Base-by-base conservation (phyloP, 2,113 vertebrate species). In the Chauna torquata region DNA sequence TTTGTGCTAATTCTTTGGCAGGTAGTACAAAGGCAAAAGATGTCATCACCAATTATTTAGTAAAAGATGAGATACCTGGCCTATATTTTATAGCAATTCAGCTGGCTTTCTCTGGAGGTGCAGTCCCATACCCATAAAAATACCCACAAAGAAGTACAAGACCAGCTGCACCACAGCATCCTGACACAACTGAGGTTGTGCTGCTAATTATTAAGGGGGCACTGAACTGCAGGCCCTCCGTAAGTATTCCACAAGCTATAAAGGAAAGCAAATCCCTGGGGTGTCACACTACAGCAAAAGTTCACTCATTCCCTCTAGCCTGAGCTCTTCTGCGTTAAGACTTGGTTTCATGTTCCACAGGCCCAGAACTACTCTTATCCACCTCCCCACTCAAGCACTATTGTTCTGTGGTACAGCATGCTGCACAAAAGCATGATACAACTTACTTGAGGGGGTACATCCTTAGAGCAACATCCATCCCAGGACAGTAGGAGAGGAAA, bases 381-480 rank as follows among this genome's bases (percentile, higher is more conserved):
- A 42, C 27, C 45, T 64, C 52, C 16, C 54, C 16, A 79, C 5
- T 10, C 54, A 65, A 72, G 36, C 7, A 17, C 36, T 71, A 20
- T 2, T 65, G 44, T 40, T 75, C 77, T 62, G 15, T 23, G 20
- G 38, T 49, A 71, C 7, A 16, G 34, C 30, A n/a, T 71, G 16
- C 38, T 65, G 59, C 70, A 79, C 24, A 79, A 79, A 68, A 50
- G 1, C 34, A 49, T 3, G 8, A 64, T 12, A 9, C 9, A 6
- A 97, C 98, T 98, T 97, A 99, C 98, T 98, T 99, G 82, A 99
- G 98, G 61, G 98, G 98, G 70, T 98, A 99, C 98, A 99, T 99
- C 93, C 98, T 98, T 38, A 99, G 95, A 61, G 98, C 98, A 6
- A 98, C 97, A n/a, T 98, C 98, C 98, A 98, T 99, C 6, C 98